Percentiles rank a stretch among this genome's conserved stretches.
Conservation (phyloP, 2,113 vertebrate species). For the Siphamia tubifer region DNA sequence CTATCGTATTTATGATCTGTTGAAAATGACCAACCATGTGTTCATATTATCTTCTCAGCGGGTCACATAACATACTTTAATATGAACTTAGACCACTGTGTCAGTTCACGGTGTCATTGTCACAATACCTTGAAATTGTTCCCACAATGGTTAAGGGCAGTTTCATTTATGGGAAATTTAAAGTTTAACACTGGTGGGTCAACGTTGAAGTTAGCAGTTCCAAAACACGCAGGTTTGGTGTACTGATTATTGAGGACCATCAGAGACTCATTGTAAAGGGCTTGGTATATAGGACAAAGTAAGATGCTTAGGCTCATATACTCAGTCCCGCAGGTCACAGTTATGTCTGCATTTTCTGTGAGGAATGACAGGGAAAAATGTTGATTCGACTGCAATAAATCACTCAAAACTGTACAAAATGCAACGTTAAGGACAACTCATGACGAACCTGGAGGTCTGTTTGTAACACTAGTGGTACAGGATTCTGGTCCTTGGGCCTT, state of each 20-base stretch:
- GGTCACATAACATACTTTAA: too few species aligned
- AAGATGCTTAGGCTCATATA: conserved; percentile 68
- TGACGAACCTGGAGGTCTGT: conserved; percentile 71
- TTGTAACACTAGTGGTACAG: conserved; percentile 32
- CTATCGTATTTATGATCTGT: conserved; percentile 59
- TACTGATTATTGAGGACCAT: conserved; percentile 73
- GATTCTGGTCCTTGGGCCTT: conserved; percentile 24
- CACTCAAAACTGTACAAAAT: not conserved
- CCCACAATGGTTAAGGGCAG: conserved; percentile 35
- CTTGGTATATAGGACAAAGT: conserved; percentile 77
- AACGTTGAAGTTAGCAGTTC: conserved; percentile 44
- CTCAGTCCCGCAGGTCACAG: conserved; percentile 67
- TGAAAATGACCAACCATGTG: conserved; percentile 50
- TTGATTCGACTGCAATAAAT: not conserved
- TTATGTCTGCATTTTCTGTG: conserved; percentile 73
- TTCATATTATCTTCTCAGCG: too few species aligned
- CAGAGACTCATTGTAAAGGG: conserved; percentile 71
- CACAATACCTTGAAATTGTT: conserved; percentile 61
- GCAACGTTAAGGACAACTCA: not conserved
- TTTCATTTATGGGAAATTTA: conserved; percentile 65
- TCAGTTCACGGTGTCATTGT: too few species aligned
- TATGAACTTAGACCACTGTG: too few species aligned
- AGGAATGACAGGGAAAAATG: not conserved
- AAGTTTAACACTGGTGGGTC: conserved; percentile 71
- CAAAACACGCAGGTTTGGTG: conserved; percentile 47